phyloP scores from a whole-genome alignment of 2,113 vertebrate species.

The Laticauda laticaudata region DNA sequence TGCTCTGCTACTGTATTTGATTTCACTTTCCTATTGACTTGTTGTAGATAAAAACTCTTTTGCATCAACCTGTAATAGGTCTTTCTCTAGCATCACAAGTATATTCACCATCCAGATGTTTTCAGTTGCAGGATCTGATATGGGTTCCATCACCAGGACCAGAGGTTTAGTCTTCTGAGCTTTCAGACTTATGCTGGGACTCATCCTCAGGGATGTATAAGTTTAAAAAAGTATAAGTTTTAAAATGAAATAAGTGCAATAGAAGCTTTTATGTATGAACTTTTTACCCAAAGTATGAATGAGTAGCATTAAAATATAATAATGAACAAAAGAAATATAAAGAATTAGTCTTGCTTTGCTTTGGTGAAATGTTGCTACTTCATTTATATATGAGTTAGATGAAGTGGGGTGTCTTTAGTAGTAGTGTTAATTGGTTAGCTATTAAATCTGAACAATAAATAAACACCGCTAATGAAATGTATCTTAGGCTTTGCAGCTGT shows the following conservation, averaged over 20 bases:
- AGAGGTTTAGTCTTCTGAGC: not conserved
- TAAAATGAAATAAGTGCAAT: conserved; percentile 43
- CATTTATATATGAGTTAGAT: not conserved
- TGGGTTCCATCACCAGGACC: not conserved
- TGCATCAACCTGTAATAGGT: conserved; percentile 45
- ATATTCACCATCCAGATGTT: conserved; percentile 24
- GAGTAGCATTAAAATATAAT: conserved; percentile 15
- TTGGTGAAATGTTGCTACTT: not conserved
- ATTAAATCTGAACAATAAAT: not conserved
- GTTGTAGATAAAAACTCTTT: conserved; percentile 54
- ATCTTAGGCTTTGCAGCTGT: not conserved
- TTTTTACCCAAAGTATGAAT: conserved; percentile 25
- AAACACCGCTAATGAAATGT: not conserved
- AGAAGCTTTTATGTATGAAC: conserved; percentile 42
- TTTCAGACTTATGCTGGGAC: not conserved
- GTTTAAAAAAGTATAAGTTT: conserved; percentile 35
- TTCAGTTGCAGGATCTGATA: conserved; percentile 15
- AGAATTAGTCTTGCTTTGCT: conserved; percentile 2
- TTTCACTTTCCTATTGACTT: conserved; percentile 60
- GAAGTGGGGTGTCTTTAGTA: not conserved
- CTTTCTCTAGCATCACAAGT: conserved; percentile 39
- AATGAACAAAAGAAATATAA: conserved; percentile 21
- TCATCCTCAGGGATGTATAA: not conserved
- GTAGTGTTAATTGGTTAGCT: not conserved
- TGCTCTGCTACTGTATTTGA: conserved; percentile 66